A percentile compares a stretch with the other conserved stretches of the same genome.
Evolutionary conservation across 1,140 invertebrate genomes (phyloP).

Genomic region (Drosophila albomicans): DNA sequence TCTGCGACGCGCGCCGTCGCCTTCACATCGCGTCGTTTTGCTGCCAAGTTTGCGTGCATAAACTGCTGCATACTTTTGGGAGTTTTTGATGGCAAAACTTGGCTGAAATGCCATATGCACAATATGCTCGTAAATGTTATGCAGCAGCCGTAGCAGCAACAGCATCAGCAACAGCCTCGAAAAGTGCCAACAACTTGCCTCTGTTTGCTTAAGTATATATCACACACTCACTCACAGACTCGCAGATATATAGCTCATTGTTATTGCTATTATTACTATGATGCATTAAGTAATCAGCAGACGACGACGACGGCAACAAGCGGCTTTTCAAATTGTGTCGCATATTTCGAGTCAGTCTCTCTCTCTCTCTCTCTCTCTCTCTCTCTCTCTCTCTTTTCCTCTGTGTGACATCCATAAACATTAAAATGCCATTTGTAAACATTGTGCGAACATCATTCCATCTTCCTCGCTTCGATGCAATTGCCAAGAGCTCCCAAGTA

Average conservation of each 20-base stretch:
- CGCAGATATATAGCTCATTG: neutral
- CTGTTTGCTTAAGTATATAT: conserved; percentile 30
- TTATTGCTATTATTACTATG: conserved; percentile 6
- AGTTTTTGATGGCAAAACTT: conserved; percentile 72
- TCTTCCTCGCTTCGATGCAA: neutral
- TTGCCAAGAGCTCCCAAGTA: neutral
- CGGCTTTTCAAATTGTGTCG: conserved; percentile 26
- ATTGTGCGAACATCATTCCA: neutral
- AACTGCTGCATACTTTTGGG: conserved; percentile 77
- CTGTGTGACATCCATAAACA: conserved; percentile 16
- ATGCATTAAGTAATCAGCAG: conserved; percentile 28
- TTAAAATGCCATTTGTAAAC: conserved; percentile 28
- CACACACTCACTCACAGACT: conserved; percentile 15
- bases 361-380: too few species aligned
- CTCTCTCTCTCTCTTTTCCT: neutral
- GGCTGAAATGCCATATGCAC: conserved; percentile 46
- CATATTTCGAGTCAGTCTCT: neutral
- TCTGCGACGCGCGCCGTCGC: conserved; percentile 11
- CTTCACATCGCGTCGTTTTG: conserved; percentile 41
- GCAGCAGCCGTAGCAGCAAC: conserved; percentile 15
- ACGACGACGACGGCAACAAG: conserved; percentile 10
- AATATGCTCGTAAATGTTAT: conserved; percentile 53
- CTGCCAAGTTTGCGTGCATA: conserved; percentile 68
- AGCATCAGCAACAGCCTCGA: conserved; percentile 1
- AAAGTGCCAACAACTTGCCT: conserved; percentile 45